Conservation (phyloP, 2,113 vertebrate species). For the Neolamprologus caudopunctatus region DNA sequence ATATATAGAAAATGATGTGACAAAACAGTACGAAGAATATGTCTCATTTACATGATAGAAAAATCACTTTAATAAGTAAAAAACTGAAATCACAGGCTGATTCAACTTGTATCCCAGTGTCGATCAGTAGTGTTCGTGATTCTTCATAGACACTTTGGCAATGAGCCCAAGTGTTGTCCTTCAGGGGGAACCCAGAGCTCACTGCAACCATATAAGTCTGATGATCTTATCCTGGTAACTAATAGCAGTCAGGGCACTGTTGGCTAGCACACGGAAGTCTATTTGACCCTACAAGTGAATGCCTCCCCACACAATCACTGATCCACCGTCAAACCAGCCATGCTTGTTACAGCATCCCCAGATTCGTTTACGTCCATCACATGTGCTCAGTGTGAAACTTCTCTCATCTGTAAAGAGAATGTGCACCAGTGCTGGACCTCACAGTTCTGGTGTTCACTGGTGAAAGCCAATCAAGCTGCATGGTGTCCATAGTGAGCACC, state of each 20-base stretch:
- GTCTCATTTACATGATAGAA: neutral
- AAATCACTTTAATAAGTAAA: neutral
- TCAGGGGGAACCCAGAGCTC: neutral
- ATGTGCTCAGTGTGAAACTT: neutral
- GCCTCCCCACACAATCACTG: neutral
- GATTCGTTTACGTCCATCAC: neutral
- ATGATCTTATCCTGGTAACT: neutral
- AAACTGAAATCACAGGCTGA: neutral
- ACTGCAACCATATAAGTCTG: neutral
- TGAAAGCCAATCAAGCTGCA: neutral
- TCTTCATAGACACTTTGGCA: neutral
- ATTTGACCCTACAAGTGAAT: neutral
- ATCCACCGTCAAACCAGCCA: neutral
- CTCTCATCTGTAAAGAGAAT: neutral
- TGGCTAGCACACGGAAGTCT: neutral
- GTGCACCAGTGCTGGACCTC: neutral
- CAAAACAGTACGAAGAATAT: neutral
- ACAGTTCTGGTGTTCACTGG: neutral
- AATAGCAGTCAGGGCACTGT: neutral
- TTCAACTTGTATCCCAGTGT: neutral
- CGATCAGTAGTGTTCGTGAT: neutral
- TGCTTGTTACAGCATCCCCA: neutral
- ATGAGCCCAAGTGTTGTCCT: neutral
- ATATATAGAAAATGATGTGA: conserved; percentile 32
- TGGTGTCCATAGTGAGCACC: neutral